phyloP scores from a whole-genome alignment of 2,113 vertebrate genomes.

The Ictalurus furcatus region DNA sequence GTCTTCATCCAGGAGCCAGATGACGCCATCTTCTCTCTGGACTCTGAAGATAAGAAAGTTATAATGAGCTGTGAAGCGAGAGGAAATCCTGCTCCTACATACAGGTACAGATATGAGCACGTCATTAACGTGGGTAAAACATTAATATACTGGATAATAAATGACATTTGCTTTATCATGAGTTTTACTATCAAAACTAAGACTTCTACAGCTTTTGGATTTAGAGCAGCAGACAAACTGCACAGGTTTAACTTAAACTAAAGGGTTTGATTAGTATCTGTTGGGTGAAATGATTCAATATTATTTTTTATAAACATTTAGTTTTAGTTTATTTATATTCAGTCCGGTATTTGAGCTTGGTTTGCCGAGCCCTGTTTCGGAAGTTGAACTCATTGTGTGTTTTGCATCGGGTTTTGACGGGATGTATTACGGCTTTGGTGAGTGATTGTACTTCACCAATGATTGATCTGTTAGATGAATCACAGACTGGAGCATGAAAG shows the following conservation, averaged over 20 bases:
- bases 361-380: not conserved
- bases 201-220: not conserved
- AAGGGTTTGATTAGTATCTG: not conserved
- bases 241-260: not conserved
- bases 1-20: constrained; percentile 90
- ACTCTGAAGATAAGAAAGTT: constrained; percentile 91
- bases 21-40: constrained; percentile 83
- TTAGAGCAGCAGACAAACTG: not conserved
- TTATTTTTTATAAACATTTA: not conserved
- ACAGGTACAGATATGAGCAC: constrained; percentile 78
- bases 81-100: constrained; percentile 82
- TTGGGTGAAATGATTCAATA: not conserved
- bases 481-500: constrained; percentile 30
- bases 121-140: constrained; percentile 22
- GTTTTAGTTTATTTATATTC: not conserved
- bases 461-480: constrained; percentile 27
- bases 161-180: constrained; percentile 26
- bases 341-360: not conserved
- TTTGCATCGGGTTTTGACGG: not conserved
- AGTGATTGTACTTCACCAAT: constrained; percentile 10
- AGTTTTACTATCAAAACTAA: constrained; percentile 10
- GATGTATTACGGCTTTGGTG: not conserved
- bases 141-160: constrained; percentile 31
- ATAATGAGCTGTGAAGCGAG: constrained; percentile 87
- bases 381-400: not conserved